Evolutionary conservation across 2,113 vertebrate species (phyloP), one percentile per base, ranked within the genome.

Genomic region (Ceuthmochares aereus): DNA sequence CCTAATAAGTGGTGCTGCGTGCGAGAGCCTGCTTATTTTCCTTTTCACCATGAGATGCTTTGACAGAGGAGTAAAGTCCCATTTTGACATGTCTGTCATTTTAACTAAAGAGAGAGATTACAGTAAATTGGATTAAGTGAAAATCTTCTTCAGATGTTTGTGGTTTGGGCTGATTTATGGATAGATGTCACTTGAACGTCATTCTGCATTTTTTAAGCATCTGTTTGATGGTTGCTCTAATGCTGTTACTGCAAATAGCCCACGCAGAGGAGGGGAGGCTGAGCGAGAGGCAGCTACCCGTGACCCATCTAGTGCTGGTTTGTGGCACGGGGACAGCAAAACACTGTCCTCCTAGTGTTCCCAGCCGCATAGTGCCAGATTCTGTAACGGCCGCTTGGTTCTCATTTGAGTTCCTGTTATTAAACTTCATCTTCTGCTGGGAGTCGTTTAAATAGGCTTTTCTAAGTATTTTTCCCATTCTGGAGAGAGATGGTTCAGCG

Each of bases 91-190:
- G 95, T 82, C 96, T 97, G 96, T 97, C 96, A 95, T 93, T 96
- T 96, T 95, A 96, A 96, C 96, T 96, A 94, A 96, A 97, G 92
- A 95, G 95, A 78, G 88, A 96, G 96, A 97, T 97, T 97, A 95
- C 96, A 93, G 92, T 94, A 95, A 97, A 97, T 96, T 97, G 96
- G 95, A 97, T 97, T 96, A 97, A 97, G 95, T 96, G 96, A 90
- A 97, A 96, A 96, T 96, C 95, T 92, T 97, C 95, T 92, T 97
- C 96, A 96, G 96, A 96, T 97, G 95, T 96, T 96, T 96, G 96
- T 96, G 96, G 96, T 95, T 97, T 96, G 95, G 92, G 90, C 93
- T 97, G 93, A 93, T 96, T 96, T 97, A 97, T 96, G 90, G 96
- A 97, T 97, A 95, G 96, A 96, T 97, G 96, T 97, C 95, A 87